Evolutionary conservation across 1,140 invertebrate genomes (phyloP).

Genomic region (Aphis craccivora): DNA sequence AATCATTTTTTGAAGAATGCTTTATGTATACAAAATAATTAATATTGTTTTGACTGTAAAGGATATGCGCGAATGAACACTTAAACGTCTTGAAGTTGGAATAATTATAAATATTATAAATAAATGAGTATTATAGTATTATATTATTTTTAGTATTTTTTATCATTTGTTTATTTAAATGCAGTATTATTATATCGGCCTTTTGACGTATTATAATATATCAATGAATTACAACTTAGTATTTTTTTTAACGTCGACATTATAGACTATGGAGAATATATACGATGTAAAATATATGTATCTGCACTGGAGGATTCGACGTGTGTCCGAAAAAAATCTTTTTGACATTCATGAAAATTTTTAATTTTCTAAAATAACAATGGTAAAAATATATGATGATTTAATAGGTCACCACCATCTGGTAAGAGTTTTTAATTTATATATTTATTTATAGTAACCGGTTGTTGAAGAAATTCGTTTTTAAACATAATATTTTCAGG

Average conservation of each 20-base stretch:
- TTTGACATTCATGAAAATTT: not conserved
- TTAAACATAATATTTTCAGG: constrained; percentile 16
- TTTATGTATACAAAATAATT: not conserved
- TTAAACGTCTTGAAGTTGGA: not conserved
- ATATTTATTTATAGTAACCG: constrained; percentile 19
- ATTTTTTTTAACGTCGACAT: not conserved
- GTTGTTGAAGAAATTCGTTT: constrained; percentile 9
- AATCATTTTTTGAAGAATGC: too few relatives aligned
- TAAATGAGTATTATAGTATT: too few relatives aligned
- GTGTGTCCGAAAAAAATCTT: not conserved
- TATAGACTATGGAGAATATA: too few relatives aligned
- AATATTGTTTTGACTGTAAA: not conserved
- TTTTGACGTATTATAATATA: not conserved
- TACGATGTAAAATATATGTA: not conserved
- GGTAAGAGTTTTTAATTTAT: not conserved
- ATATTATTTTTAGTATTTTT: too few relatives aligned
- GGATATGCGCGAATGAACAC: not conserved
- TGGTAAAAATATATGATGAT: not conserved
- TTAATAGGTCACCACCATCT: not conserved
- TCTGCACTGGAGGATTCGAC: not conserved
- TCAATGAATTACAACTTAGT: not conserved
- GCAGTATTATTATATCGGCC: not conserved
- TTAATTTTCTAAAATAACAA: not conserved
- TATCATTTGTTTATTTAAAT: too few relatives aligned
- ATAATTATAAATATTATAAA: not conserved